Evolutionary conservation across 2,888 invertebrate species (phyloP), one percentile per base, ranked within the genome.

Genomic region (Tetanocera ferruginea): DNA sequence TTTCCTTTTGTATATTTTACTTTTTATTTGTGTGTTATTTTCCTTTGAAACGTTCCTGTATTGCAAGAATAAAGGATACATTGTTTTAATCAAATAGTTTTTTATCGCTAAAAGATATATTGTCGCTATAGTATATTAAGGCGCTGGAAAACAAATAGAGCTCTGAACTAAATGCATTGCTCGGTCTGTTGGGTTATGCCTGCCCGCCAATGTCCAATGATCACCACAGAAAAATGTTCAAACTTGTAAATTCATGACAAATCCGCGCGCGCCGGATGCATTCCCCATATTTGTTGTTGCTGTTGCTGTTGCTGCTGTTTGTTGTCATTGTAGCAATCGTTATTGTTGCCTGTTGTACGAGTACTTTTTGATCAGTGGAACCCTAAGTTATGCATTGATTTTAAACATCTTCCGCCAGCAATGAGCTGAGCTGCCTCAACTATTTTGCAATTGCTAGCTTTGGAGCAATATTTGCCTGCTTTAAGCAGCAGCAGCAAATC

Each of bases 171-270:
- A 8, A 37, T 37, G 37, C 9, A 8, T 37, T 37, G 37, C 5
- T 37, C 37, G 43, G 43, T 43, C 14, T 43, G 43, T 11, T 43
- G 43, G 43, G 43, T 43, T 11, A 43, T 43, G 43, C 43, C 14
- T 43, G 14, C 11, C 43, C 43, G 43, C 57, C 25, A 60, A 28
- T 28, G 23, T 23, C 3, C 57, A 60, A 60, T 25, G 25, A 60
- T 25, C 31, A 57, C 74, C 31, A 57, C 74, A 64, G 74, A 74
- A 74, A 74, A 74, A 74, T 74, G 66, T 74, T 74, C 64, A 62
- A 64, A 74, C 74, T 74, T 74, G 74, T 74, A 74, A 74, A 74
- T 74, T 64, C 74, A 74, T 66, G 74, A 66, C 74, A 74, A 64
- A 74, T 74, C 64, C 74, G 64, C 74, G 66, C 74, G 34, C 74